Evolutionary conservation across 2,797 vertebrate genomes (phyloP).

Genomic region (Rhinogobio ventralis): DNA sequence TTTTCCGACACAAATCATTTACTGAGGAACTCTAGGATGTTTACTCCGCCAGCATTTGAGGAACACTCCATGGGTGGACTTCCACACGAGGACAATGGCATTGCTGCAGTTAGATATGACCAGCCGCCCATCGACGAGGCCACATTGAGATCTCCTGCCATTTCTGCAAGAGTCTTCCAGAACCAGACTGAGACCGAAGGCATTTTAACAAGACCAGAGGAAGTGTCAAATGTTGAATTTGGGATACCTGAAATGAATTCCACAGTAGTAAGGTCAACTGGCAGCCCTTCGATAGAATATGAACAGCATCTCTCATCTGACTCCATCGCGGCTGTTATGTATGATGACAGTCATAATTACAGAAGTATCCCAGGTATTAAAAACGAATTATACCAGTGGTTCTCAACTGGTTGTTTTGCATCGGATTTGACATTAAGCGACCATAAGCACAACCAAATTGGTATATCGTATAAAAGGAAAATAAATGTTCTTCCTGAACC

Average conservation of each 20-base stretch:
- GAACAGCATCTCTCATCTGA: constrained; percentile 41
- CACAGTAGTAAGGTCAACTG: constrained; percentile 38
- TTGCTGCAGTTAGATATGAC: constrained; percentile 34
- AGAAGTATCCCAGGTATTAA: constrained; percentile 43
- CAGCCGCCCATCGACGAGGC: constrained; percentile 51
- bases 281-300: constrained; percentile 49
- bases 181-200: constrained; percentile 47
- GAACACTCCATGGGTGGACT: constrained; percentile 55
- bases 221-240: background rate
- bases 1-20: constrained; percentile 14
- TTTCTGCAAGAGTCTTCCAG: constrained; percentile 39
- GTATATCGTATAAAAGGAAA: background rate
- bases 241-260: constrained; percentile 49
- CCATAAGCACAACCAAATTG: background rate
- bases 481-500: background rate
- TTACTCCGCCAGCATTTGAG: constrained; percentile 45
- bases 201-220: constrained; percentile 51
- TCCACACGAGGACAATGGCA: constrained; percentile 36
- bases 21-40: constrained; percentile 46
- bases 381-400: background rate
- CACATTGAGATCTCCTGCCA: constrained; percentile 41
- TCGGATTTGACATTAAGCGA: background rate
- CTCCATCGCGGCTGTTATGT: constrained; percentile 32
- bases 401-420: constrained; percentile 15
- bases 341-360: constrained; percentile 31